phyloP scores from a whole-genome alignment of 2,888 invertebrate genomes.

The Epistrophella euchroma region DNA sequence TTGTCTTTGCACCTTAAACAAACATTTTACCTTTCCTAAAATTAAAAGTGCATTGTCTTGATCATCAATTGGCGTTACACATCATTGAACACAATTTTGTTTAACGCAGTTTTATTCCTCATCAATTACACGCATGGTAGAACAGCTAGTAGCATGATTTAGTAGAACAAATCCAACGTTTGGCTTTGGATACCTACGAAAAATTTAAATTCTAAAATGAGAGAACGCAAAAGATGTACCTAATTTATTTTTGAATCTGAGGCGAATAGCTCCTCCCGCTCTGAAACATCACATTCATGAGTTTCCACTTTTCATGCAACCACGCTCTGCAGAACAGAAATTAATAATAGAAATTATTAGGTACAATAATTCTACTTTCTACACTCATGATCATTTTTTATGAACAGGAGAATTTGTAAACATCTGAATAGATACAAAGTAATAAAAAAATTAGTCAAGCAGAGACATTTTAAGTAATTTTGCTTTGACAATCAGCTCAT shows the following conservation, averaged over 20 bases:
- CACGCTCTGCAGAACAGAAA: constrained; percentile 50
- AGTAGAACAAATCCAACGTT: not conserved
- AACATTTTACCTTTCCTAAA: constrained; percentile 2
- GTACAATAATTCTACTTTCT: constrained; percentile 33
- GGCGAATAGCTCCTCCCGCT: not conserved
- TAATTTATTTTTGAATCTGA: not conserved
- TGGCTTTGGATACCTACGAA: too few species aligned
- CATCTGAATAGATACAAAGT: not conserved
- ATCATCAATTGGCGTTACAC: not conserved
- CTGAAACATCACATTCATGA: constrained; percentile 45
- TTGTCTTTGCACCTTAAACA: not conserved
- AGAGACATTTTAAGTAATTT: constrained; percentile 11
- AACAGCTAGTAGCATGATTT: not conserved
- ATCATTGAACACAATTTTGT: constrained; percentile 10
- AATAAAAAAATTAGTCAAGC: not conserved
- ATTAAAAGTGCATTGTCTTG: constrained; percentile 37
- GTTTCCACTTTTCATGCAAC: constrained; percentile 32
- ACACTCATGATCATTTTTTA: constrained; percentile 33
- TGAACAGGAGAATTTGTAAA: not conserved
- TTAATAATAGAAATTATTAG: constrained; percentile 70
- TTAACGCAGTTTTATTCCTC: not conserved
- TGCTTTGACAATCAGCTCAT: not conserved
- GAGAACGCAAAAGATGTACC: not conserved
- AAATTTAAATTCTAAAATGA: not conserved
- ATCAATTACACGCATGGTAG: constrained; percentile 32